Conservation (phyloP, 2,113 vertebrate genomes). For the Ciconia boyciana region DNA sequence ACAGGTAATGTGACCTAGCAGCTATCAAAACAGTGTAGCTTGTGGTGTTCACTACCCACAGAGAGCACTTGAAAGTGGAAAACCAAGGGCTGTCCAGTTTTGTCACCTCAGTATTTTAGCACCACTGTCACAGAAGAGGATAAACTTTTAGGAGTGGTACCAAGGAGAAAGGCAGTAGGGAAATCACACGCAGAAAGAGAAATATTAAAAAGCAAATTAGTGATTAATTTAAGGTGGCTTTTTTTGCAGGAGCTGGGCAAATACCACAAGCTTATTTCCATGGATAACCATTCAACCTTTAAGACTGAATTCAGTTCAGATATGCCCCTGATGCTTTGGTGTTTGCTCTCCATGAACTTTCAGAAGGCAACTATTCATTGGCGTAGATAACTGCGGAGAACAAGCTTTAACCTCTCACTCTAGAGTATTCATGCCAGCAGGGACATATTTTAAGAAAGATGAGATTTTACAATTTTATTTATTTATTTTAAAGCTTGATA, state of each 20-base stretch:
- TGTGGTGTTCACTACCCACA: background rate
- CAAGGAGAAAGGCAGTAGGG: background rate
- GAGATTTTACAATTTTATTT: background rate
- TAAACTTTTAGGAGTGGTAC: background rate
- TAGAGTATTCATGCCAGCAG: background rate
- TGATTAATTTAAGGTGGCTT: background rate
- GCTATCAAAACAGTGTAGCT: constrained; percentile 29
- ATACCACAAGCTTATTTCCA: constrained; percentile 25
- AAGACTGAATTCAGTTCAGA: constrained; percentile 22
- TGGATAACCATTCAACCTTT: background rate
- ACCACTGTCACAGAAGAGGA: background rate
- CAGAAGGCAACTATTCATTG: background rate
- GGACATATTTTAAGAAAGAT: background rate
- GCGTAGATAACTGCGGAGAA: background rate
- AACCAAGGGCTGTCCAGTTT: constrained; percentile 27
- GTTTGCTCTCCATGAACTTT: background rate
- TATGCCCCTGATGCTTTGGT: background rate
- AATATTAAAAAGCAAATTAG: constrained; percentile 10
- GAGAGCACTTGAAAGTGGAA: constrained; percentile 36
- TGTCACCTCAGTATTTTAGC: constrained; percentile 48
- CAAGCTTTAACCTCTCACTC: background rate
- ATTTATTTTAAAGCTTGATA: background rate
- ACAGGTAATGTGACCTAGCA: background rate
- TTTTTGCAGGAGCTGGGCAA: background rate
- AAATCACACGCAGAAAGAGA: constrained; percentile 19